Evolutionary conservation across 2,888 invertebrate genomes (phyloP).

Genomic region (Meiosimyza decipiens): DNA sequence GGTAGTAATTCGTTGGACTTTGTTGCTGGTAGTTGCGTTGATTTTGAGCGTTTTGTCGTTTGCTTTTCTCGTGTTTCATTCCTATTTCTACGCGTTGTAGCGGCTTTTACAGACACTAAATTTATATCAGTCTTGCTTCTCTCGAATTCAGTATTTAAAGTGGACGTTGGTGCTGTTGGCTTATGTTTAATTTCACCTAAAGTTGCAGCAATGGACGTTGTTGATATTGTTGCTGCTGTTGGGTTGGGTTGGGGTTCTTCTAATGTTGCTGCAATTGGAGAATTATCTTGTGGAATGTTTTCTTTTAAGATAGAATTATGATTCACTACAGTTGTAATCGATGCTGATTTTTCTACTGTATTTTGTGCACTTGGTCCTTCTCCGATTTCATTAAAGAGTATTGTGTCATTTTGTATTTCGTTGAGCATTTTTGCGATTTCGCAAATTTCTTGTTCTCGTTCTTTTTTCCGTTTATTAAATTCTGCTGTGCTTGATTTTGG

Average conservation of each 20-base stretch:
- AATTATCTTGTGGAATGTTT: background rate
- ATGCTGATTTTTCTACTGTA: background rate
- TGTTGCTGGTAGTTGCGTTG: slow-evolving; percentile 39
- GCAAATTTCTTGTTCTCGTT: slow-evolving; percentile 50
- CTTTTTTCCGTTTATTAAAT: slow-evolving; percentile 50
- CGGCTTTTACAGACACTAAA: slow-evolving; percentile 37
- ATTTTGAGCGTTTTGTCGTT: slow-evolving; percentile 43
- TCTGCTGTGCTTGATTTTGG: slow-evolving; percentile 33
- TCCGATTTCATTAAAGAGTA: slow-evolving; percentile 21
- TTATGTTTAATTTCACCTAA: background rate
- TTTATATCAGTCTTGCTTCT: slow-evolving; percentile 48
- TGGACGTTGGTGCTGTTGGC: background rate
- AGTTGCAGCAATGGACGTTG: no score
- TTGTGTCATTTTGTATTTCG: slow-evolving; percentile 46
- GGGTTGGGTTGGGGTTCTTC: no score
- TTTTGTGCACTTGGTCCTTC: background rate
- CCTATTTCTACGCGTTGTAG: slow-evolving; percentile 27
- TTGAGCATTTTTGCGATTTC: slow-evolving; percentile 53
- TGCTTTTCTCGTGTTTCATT: background rate
- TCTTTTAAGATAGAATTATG: background rate
- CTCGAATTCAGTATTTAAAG: slow-evolving; percentile 26
- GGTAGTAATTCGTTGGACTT: slow-evolving; percentile 30
- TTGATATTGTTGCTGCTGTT: background rate
- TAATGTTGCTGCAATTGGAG: no score
- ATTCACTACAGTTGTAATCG: background rate